Evolutionary conservation across 2,888 invertebrate genomes (phyloP).

Genomic region (Zele albiditarsus): DNA sequence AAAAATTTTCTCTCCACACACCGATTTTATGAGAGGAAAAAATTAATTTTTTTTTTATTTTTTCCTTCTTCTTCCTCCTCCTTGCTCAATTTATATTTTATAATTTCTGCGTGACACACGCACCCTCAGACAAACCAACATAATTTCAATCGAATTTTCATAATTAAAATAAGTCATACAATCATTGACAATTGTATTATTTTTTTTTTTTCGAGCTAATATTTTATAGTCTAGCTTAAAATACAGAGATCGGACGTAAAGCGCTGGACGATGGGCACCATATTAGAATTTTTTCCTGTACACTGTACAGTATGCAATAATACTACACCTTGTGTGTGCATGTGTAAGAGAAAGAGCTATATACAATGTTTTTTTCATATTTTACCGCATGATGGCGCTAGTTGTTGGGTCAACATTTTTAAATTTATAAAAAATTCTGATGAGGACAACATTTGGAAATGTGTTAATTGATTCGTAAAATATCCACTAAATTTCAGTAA

Average conservation of each 20-base stretch:
- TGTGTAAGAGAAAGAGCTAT: neutral
- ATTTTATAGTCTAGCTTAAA: slow-evolving; percentile 48
- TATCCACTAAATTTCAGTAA: too few species aligned
- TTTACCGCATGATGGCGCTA: neutral
- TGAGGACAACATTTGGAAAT: too few species aligned
- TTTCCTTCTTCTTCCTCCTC: slow-evolving; percentile 31
- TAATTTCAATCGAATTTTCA: slow-evolving; percentile 67
- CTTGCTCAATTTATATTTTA: slow-evolving; percentile 35
- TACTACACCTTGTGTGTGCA: neutral
- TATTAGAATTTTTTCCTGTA: slow-evolving; percentile 62
- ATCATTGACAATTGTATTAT: slow-evolving; percentile 28
- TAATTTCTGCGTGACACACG: slow-evolving; percentile 50
- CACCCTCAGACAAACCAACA: slow-evolving; percentile 50
- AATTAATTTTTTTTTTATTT: neutral
- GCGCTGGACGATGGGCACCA: slow-evolving; percentile 63
- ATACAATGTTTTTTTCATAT: neutral
- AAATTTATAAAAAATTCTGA: neutral
- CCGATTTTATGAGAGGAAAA: neutral
- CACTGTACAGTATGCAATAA: slow-evolving; percentile 1
- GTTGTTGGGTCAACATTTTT: neutral
- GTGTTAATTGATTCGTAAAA: too few species aligned
- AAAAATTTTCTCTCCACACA: slow-evolving; percentile 26
- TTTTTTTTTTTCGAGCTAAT: slow-evolving; percentile 43
- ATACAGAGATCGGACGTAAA: slow-evolving; percentile 59
- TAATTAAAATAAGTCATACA: slow-evolving; percentile 54